Percentiles rank a stretch among this genome's conserved stretches.
phyloP scores from a whole-genome alignment of 2,797 vertebrate species.

The Acanthiza pusilla region DNA sequence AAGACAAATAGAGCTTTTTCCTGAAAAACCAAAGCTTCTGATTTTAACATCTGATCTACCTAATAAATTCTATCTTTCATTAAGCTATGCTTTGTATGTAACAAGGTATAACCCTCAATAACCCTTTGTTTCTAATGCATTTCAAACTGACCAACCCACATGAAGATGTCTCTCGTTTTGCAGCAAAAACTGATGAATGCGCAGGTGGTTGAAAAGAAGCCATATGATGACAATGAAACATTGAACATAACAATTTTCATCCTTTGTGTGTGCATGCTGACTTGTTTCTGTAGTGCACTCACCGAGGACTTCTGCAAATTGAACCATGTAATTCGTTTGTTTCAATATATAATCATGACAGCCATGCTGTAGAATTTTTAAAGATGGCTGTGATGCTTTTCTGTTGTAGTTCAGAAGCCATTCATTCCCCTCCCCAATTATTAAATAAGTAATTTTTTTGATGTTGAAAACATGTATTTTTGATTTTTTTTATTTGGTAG shows the following conservation, averaged over 20 bases:
- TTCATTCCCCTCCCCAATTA: not conserved
- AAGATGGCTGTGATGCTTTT: not conserved
- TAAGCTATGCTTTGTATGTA: not conserved
- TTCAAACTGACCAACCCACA: not conserved
- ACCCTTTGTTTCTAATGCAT: not conserved
- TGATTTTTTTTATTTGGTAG: not conserved
- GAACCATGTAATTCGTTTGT: not conserved
- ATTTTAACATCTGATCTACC: not conserved
- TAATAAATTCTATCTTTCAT: not conserved
- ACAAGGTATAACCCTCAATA: not conserved
- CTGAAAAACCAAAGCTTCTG: not conserved
- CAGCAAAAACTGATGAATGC: not conserved
- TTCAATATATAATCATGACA: not conserved
- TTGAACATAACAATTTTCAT: not conserved
- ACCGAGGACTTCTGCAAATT: not conserved
- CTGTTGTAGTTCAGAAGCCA: not conserved
- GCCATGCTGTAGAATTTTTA: not conserved
- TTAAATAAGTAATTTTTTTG: not conserved
- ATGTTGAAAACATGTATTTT: not conserved
- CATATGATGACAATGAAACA: not conserved
- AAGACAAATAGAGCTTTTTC: not conserved
- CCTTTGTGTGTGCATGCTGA: not conserved
- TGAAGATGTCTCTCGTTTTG: not conserved
- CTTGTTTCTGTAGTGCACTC: not conserved
- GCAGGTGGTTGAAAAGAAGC: not conserved